Conservation (phyloP, 2,888 invertebrate genomes). For the Plebejus anna region DNA sequence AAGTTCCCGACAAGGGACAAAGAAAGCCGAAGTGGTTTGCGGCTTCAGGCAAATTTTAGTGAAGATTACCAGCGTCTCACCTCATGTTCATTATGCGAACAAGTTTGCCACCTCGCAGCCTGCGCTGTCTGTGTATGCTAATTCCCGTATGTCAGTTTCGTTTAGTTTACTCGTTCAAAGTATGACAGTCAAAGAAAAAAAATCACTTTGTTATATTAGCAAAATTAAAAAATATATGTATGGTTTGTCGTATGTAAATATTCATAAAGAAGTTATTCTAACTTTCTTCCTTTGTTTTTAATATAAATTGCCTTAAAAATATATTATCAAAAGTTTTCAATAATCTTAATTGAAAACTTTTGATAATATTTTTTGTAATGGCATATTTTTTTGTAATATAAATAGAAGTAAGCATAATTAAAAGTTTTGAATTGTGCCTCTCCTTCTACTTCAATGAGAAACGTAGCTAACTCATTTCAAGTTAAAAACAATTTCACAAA, state of each 20-base stretch:
- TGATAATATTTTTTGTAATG: too few species aligned
- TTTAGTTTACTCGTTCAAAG: constrained; percentile 40
- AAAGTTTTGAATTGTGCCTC: constrained; percentile 32
- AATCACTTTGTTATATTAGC: background rate
- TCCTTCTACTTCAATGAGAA: background rate
- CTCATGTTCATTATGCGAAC: constrained; percentile 73
- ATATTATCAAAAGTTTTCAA: too few species aligned
- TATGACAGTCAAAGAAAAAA: background rate
- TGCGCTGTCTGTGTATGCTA: constrained; percentile 70
- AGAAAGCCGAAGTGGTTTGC: constrained; percentile 43
- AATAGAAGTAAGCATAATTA: constrained; percentile 11
- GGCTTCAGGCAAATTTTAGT: constrained; percentile 64
- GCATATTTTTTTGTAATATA: too few species aligned
- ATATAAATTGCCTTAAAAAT: too few species aligned
- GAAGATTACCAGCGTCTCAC: constrained; percentile 64
- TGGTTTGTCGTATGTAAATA: too few species aligned
- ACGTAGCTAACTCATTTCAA: background rate
- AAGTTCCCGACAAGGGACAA: constrained; percentile 28
- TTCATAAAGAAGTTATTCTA: too few species aligned
- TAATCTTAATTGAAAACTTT: too few species aligned
- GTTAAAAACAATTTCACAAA: background rate
- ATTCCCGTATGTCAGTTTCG: constrained; percentile 53
- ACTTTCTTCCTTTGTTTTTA: too few species aligned
- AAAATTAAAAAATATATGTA: too few species aligned
- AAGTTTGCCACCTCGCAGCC: constrained; percentile 66